phyloP scores from a whole-genome alignment of 2,797 vertebrate species.

The Oryzias dopingdopingensis region DNA sequence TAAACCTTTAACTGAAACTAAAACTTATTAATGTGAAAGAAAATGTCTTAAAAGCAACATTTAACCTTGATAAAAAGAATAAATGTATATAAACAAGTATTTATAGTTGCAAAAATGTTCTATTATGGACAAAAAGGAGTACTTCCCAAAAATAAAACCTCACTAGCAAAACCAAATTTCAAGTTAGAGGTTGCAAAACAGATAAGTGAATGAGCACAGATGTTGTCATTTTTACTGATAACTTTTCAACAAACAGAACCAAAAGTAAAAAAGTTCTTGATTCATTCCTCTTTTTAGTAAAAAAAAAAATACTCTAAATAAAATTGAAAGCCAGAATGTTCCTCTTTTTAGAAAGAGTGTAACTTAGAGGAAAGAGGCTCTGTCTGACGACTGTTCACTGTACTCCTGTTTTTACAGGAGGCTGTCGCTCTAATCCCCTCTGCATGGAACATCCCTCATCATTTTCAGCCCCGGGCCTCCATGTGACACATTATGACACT shows the following conservation, averaged over 20 bases:
- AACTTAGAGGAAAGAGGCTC: conserved; percentile 34
- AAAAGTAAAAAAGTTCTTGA: not conserved
- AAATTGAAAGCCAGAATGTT: conserved; percentile 50
- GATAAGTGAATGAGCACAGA: not conserved
- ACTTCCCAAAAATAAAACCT: not conserved
- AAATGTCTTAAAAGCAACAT: too few species aligned
- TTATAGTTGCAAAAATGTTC: not conserved
- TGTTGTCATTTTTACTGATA: not conserved
- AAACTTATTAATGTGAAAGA: too few species aligned
- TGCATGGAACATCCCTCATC: conserved; percentile 28
- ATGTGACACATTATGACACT: conserved; percentile 25
- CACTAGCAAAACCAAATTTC: not conserved
- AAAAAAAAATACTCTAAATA: conserved; percentile 28
- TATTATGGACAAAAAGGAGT: not conserved
- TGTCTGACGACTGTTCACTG: conserved; percentile 31
- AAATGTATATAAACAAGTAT: too few species aligned
- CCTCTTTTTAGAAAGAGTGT: conserved; percentile 53
- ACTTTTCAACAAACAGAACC: not conserved
- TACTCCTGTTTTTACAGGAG: conserved; percentile 36
- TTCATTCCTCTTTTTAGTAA: conserved; percentile 43
- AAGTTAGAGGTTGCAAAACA: not conserved
- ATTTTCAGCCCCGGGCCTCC: conserved; percentile 25
- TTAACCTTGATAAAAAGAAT: too few species aligned
- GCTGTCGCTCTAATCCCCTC: conserved; percentile 19
- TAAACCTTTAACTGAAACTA: too few species aligned